Evolutionary conservation across 2,888 invertebrate species (phyloP).

Genomic region (Biston stratarius): DNA sequence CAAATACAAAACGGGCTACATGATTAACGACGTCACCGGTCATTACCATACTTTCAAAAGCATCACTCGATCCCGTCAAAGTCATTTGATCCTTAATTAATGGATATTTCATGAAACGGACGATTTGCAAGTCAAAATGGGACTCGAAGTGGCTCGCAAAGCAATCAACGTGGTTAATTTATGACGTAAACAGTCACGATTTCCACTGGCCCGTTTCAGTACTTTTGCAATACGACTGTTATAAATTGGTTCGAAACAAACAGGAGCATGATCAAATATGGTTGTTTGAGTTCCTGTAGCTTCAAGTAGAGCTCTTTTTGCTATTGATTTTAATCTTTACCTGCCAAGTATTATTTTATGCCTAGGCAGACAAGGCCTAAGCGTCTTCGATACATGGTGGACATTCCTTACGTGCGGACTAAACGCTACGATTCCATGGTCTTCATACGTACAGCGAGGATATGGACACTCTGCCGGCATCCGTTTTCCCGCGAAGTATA

Average conservation of each 20-base stretch:
- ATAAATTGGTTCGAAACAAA: constrained; percentile 52
- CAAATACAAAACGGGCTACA: constrained; percentile 18
- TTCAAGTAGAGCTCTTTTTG: too few species aligned
- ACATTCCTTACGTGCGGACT: too few species aligned
- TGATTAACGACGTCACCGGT: constrained; percentile 35
- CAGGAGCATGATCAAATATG: constrained; percentile 6
- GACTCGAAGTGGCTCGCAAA: constrained; percentile 50
- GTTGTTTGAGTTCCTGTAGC: neutral
- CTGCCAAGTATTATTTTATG: too few species aligned
- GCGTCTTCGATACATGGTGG: too few species aligned
- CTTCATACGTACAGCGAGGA: too few species aligned
- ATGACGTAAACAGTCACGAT: constrained; percentile 58
- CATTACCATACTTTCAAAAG: constrained; percentile 37
- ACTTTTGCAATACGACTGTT: constrained; percentile 54
- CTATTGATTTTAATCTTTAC: too few species aligned
- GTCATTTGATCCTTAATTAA: constrained; percentile 48
- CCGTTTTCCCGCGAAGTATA: too few species aligned
- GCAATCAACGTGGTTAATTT: constrained; percentile 60
- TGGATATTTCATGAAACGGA: constrained; percentile 49
- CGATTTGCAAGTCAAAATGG: constrained; percentile 48
- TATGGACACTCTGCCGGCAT: too few species aligned
- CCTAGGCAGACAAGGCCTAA: too few species aligned
- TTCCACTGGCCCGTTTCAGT: constrained; percentile 44
- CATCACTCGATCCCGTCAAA: constrained; percentile 41
- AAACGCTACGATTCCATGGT: too few species aligned